phyloP scores from a whole-genome alignment of 2,888 invertebrate species.

The Ormyrus thymus region DNA sequence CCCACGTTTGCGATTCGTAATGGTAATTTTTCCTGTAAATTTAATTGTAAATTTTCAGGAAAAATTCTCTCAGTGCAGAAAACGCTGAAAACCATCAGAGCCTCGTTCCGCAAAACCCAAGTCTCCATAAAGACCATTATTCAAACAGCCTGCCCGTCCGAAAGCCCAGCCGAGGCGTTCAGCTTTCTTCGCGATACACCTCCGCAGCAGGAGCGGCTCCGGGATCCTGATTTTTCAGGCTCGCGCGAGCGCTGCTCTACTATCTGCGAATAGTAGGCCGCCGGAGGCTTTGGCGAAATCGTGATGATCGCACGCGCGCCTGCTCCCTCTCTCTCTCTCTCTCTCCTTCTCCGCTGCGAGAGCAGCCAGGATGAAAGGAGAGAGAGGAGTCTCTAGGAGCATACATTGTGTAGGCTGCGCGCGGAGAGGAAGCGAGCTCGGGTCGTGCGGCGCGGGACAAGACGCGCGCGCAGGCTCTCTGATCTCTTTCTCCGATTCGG shows the following conservation, averaged over 20 bases:
- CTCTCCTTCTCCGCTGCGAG: not conserved
- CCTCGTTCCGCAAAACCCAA: too few relatives aligned
- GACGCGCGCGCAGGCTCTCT: not conserved
- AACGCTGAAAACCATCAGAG: too few relatives aligned
- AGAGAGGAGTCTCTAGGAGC: slow-evolving; percentile 18
- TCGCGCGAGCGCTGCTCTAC: not conserved
- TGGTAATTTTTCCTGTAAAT: too few relatives aligned
- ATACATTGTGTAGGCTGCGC: not conserved
- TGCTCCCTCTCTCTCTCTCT: too few relatives aligned
- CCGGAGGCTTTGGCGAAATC: slow-evolving; percentile 47
- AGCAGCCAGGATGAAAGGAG: not conserved
- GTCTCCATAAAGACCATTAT: not conserved
- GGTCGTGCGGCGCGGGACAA: slow-evolving; percentile 11
- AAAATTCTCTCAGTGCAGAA: too few relatives aligned
- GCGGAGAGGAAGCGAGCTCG: slow-evolving; percentile 11
- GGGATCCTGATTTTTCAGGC: slow-evolving; percentile 20
- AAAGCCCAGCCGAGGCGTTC: not conserved
- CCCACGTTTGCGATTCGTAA: too few relatives aligned
- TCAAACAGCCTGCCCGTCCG: too few relatives aligned
- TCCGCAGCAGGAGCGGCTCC: not conserved
- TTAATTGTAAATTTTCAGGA: too few relatives aligned
- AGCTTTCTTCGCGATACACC: not conserved
- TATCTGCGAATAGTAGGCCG: slow-evolving; percentile 47
- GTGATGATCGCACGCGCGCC: slow-evolving; percentile 37
- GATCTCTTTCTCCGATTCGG: slow-evolving; percentile 14